Evolutionary conservation across 2,797 vertebrate species (phyloP).

Genomic region (Neostethus bicornis): DNA sequence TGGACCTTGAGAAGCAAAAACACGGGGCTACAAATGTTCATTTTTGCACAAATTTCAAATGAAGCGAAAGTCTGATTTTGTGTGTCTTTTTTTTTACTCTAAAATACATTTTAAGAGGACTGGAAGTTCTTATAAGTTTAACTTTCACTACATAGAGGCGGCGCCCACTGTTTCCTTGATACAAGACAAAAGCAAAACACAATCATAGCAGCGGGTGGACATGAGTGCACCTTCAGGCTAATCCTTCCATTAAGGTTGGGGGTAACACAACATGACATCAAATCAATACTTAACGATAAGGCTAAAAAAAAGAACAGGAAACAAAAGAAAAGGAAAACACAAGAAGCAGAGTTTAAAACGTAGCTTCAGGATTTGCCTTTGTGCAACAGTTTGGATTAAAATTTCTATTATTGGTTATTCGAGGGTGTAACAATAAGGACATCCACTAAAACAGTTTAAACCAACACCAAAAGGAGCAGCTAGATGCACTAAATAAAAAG

Average conservation of each 20-base stretch:
- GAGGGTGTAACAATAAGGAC: slow-evolving; percentile 67
- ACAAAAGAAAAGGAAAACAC: slow-evolving; percentile 18
- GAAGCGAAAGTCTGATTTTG: slow-evolving; percentile 48
- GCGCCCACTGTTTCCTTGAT: slow-evolving; percentile 41
- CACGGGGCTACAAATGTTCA: slow-evolving; percentile 74
- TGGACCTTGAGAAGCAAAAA: slow-evolving; percentile 82
- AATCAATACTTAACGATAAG: slow-evolving; percentile 70
- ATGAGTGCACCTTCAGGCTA: slow-evolving; percentile 67
- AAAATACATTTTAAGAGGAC: slow-evolving; percentile 25
- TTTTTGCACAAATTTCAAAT: slow-evolving; percentile 56
- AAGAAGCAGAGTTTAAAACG: slow-evolving; percentile 25
- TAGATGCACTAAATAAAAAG: slow-evolving; percentile 24
- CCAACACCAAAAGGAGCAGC: slow-evolving; percentile 42
- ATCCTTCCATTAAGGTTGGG: slow-evolving; percentile 67
- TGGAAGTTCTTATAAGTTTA: slow-evolving; percentile 44
- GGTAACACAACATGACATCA: slow-evolving; percentile 61
- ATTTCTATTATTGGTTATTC: slow-evolving; percentile 58
- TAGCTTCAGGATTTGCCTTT: slow-evolving; percentile 41
- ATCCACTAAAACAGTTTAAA: slow-evolving; percentile 60
- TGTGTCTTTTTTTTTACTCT: slow-evolving; percentile 9
- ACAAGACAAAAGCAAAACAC: slow-evolving; percentile 48
- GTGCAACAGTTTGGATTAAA: slow-evolving; percentile 42
- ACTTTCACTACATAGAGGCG: slow-evolving; percentile 30
- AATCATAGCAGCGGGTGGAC: slow-evolving; percentile 63
- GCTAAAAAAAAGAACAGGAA: slow-evolving; percentile 21